These are phyloP conservation scores for Norana najaformis DNA, from an alignment of 2,888 invertebrate species.

Conservation along the genomic window DNA sequence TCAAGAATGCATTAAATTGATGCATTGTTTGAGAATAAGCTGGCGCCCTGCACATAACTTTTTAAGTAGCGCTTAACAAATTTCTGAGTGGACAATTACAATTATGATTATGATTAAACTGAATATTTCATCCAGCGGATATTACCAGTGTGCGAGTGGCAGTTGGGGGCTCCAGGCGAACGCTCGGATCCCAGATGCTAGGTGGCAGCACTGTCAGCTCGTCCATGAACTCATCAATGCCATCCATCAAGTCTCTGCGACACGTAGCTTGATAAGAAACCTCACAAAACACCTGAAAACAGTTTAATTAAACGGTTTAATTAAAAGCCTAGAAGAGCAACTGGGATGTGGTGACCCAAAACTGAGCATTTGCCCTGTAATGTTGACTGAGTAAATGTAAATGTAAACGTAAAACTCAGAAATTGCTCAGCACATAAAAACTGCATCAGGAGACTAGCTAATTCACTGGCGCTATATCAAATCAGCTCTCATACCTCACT, in stretches of 20 bases:
- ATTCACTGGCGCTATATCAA: too few species aligned
- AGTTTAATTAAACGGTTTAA: neutral
- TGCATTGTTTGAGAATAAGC: too few species aligned
- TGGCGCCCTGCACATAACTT: too few species aligned
- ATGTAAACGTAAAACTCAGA: neutral
- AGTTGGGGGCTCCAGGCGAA: constrained; percentile 65
- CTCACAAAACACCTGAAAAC: constrained; percentile 57
- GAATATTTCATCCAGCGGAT: too few species aligned
- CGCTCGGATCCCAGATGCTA: constrained; percentile 95
- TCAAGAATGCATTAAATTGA: too few species aligned
- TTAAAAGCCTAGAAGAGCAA: neutral
- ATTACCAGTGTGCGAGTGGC: constrained; percentile 30
- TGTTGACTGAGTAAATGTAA: neutral
- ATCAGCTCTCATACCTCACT: too few species aligned
- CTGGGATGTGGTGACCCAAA: neutral
- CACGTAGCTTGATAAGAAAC: constrained; percentile 60
- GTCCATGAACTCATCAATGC: constrained; percentile 93
- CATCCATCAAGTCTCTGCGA: constrained; percentile 84
- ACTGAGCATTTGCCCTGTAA: neutral
- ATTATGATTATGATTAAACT: neutral
- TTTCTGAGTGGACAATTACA: neutral
- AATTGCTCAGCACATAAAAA: neutral
- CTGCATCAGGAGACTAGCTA: neutral
- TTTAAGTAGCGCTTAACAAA: neutral
- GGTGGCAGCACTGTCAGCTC: constrained; percentile 80